phyloP scores from a whole-genome alignment of 2,797 vertebrate genomes.

The Microchirus variegatus region DNA sequence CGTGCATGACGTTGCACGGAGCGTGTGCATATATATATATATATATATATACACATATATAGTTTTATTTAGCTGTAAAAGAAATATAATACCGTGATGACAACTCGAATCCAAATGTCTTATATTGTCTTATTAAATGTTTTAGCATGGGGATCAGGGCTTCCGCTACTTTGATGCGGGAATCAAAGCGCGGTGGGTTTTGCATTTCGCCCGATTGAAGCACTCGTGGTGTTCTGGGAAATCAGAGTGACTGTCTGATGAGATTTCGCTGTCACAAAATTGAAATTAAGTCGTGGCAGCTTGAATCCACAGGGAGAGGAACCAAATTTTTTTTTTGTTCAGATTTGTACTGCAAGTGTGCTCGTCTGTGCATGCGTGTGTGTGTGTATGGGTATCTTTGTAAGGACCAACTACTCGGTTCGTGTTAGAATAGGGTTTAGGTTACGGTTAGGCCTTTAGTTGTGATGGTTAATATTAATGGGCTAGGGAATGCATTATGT shows the following conservation, averaged over 20 bases:
- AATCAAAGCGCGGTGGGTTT: constrained; percentile 36
- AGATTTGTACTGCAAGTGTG: not conserved
- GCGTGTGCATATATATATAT: too few species aligned
- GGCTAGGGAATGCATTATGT: too few species aligned
- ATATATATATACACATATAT: too few species aligned
- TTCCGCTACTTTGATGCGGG: constrained; percentile 20
- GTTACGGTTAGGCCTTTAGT: too few species aligned
- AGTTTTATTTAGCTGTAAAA: not conserved
- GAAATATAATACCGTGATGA: constrained; percentile 1
- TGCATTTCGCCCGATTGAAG: constrained; percentile 23
- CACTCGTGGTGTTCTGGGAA: constrained; percentile 46
- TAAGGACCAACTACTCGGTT: too few species aligned
- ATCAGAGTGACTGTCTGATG: constrained; percentile 40
- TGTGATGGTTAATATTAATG: too few species aligned
- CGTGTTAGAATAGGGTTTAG: too few species aligned
- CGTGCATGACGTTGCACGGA: too few species aligned
- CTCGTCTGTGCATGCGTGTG: too few species aligned
- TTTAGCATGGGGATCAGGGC: constrained; percentile 18
- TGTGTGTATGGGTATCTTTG: too few species aligned
- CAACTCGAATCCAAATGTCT: constrained; percentile 35
- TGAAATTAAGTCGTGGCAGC: constrained; percentile 35
- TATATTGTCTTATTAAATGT: constrained; percentile 36
- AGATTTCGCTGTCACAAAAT: constrained; percentile 37
- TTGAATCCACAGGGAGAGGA: constrained; percentile 13
- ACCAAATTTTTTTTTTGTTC: not conserved